Conservation (phyloP, 2,888 invertebrate genomes). For the Trypoxylon attenuatum region DNA sequence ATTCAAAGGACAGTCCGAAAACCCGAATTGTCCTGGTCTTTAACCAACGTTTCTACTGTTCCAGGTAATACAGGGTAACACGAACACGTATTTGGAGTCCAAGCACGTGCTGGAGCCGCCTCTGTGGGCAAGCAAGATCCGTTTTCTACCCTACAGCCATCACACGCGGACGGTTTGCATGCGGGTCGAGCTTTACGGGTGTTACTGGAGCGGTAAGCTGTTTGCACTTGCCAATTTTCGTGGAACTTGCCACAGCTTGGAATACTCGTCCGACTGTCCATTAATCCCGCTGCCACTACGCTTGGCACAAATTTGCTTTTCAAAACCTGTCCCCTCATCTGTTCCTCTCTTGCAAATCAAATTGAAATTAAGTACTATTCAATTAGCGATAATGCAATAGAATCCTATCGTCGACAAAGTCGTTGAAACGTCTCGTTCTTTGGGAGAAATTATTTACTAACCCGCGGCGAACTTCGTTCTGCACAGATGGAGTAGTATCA, state of each 20-base stretch:
- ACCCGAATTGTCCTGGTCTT: slow-evolving; percentile 38
- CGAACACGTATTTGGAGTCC: slow-evolving; percentile 89
- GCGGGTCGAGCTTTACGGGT: slow-evolving; percentile 93
- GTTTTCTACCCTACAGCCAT: slow-evolving; percentile 89
- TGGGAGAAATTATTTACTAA: not conserved
- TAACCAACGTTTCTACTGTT: slow-evolving; percentile 55
- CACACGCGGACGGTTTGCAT: slow-evolving; percentile 91
- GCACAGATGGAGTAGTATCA: slow-evolving; percentile 84
- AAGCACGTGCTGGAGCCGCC: slow-evolving; percentile 87
- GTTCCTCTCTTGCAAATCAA: slow-evolving; percentile 37
- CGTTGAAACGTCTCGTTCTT: not conserved
- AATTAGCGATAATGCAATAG: slow-evolving; percentile 10
- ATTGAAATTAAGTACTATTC: slow-evolving; percentile 36
- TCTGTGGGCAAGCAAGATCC: slow-evolving; percentile 88
- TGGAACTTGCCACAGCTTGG: slow-evolving; percentile 51
- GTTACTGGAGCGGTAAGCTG: slow-evolving; percentile 81
- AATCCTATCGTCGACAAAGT: not conserved
- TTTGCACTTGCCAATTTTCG: slow-evolving; percentile 59
- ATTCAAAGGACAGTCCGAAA: slow-evolving; percentile 29
- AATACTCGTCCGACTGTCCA: slow-evolving; percentile 53
- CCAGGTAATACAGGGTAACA: slow-evolving; percentile 89
- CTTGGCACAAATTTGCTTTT: slow-evolving; percentile 49
- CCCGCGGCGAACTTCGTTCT: slow-evolving; percentile 7
- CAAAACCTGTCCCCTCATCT: slow-evolving; percentile 51
- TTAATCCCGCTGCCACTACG: slow-evolving; percentile 47